Evolutionary conservation across 2,797 vertebrate genomes (phyloP).

Genomic region (Peromyscus nudipes): DNA sequence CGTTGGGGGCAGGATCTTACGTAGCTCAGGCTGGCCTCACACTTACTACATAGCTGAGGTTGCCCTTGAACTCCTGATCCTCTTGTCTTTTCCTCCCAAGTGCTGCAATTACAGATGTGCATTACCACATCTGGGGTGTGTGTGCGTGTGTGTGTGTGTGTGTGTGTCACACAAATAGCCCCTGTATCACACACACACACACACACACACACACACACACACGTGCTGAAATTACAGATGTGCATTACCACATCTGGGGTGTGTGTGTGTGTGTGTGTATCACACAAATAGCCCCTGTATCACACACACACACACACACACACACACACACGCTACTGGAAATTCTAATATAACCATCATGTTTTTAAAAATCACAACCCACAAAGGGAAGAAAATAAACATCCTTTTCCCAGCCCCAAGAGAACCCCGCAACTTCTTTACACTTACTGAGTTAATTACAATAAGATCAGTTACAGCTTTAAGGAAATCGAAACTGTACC

Average conservation of each 20-base stretch:
- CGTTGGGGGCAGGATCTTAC: neutral
- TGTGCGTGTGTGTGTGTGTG: neutral
- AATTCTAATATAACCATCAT: neutral
- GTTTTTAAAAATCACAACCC: neutral
- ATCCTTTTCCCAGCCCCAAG: neutral
- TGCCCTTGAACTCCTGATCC: neutral
- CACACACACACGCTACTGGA: neutral
- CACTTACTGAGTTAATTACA: neutral
- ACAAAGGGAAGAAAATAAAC: neutral
- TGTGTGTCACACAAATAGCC: neutral
- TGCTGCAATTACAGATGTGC: neutral
- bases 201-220: too few species aligned
- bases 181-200: too few species aligned
- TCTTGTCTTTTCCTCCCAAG: neutral
- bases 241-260: too few species aligned
- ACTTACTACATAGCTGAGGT: neutral
- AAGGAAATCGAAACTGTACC: constrained; percentile 8
- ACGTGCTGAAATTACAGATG: too few species aligned
- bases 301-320: too few species aligned
- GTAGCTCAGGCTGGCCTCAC: neutral
- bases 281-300: too few species aligned
- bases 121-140: neutral
- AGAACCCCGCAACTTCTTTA: neutral
- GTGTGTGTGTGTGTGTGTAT: too few species aligned
- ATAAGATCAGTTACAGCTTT: constrained; percentile 7